Evolutionary conservation across 2,113 vertebrate species (phyloP), one percentile per base, ranked within the genome.

Genomic region (Falco punctatus): DNA sequence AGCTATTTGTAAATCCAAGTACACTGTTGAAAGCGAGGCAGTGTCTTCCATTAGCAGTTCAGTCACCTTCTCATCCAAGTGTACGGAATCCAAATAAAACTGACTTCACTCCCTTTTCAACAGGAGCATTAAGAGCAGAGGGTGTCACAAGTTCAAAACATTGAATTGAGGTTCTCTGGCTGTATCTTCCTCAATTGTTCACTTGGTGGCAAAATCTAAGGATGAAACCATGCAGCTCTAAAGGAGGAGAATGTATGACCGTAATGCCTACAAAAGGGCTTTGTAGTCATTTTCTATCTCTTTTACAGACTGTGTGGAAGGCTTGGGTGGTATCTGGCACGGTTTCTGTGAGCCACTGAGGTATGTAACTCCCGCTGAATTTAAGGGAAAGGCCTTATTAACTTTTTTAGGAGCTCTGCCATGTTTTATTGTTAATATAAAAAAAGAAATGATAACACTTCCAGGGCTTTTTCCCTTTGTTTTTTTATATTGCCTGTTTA

Each of bases 11-110:
- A 69, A 96, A 40, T 49, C 61, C 1, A 2, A 35, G 69, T 20
- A 10, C 0, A 0, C 72, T 46, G n/a, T 3, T 52, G n/a, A 64
- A 51, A 55, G 59, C 0, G 1, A 71, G 40, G 55, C 51, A 42
- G 48, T 8, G 42, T 28, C 27, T 19, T 48, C 66, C 61, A 8
- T 33, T 3, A 92, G 57, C 78, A 82, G 64, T 23, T 49, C 81
- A 58, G 74, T 54, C 90, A 58, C 58, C 74, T 70, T 33, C 70
- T 88, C 49, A 7, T 4, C 10, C 6, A 5, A 13, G 19, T 13
- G 24, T 9, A 1, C 15, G 13, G 44, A 65, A 64, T 57, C 59
- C 73, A 75, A 27, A 40, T 5, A 38, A 79, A 93, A 22, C 20
- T 15, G 22, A 30, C 33, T 52, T 51, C 6, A 1, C 10, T 55